Conservation (phyloP, 1,140 invertebrate species). For the Pararge aegeria region DNA sequence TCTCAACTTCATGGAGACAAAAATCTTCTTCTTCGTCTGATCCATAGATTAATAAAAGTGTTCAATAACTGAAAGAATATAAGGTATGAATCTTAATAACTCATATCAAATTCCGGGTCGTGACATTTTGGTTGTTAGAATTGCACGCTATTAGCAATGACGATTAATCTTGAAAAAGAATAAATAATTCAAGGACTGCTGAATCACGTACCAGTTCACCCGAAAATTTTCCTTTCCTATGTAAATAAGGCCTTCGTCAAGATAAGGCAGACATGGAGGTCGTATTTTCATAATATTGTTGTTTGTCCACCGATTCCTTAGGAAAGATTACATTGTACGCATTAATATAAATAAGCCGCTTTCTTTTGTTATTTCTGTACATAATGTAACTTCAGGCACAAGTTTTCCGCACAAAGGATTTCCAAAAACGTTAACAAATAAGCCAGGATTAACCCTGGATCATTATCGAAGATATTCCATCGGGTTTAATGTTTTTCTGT, state of each 20-base stretch:
- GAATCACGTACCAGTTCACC: constrained; percentile 3
- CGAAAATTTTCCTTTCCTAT: constrained; percentile 10
- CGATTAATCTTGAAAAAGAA: neutral
- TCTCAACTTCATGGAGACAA: too few species aligned
- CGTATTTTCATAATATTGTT: constrained; percentile 11
- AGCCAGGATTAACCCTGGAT: neutral
- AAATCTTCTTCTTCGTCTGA: too few species aligned
- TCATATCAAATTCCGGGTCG: neutral
- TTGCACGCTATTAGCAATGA: neutral
- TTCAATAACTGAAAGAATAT: too few species aligned
- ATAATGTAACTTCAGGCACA: constrained; percentile 7
- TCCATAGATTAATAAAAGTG: too few species aligned
- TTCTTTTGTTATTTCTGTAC: constrained; percentile 3
- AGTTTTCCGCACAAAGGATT: neutral
- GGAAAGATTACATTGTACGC: constrained; percentile 9
- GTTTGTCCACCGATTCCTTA: constrained; percentile 9
- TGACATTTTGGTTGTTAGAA: neutral
- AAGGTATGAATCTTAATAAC: neutral
- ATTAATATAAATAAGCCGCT: constrained; percentile 11
- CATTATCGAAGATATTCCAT: neutral
- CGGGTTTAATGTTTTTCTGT: neutral
- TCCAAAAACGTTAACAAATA: neutral
- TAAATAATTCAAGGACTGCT: constrained; percentile 6
- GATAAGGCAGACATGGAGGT: constrained; percentile 7
- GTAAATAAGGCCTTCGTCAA: constrained; percentile 12